Evolutionary conservation across 1,140 invertebrate species (phyloP).

Genomic region (Episyrphus balteatus): DNA sequence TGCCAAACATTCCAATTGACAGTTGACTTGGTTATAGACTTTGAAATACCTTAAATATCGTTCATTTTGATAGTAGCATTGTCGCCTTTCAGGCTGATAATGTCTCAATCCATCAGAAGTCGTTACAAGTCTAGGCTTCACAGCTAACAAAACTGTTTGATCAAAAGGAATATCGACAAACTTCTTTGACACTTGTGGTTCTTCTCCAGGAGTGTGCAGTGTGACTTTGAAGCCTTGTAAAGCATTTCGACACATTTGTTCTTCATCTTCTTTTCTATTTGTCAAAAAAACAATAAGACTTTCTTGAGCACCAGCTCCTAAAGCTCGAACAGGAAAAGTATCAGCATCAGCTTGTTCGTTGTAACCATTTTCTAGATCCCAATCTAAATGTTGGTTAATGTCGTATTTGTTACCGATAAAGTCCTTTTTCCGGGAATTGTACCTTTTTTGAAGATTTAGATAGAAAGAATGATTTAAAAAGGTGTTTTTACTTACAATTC

Average conservation of each 20-base stretch:
- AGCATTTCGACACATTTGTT: conserved; percentile 53
- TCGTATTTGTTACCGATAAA: too few relatives aligned
- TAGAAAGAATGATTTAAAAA: too few relatives aligned
- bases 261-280: conserved; percentile 45
- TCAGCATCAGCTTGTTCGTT: conserved; percentile 34
- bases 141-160: conserved; percentile 42
- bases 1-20: conserved; percentile 51
- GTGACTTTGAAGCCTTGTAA: conserved; percentile 59
- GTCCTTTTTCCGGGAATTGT: too few relatives aligned
- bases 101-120: conserved; percentile 41
- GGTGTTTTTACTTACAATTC: too few relatives aligned
- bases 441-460: too few relatives aligned
- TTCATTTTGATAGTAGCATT: conserved; percentile 48
- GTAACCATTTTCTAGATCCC: conserved; percentile 53
- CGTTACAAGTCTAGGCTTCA: conserved; percentile 47
- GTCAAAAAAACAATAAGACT: conserved; percentile 48
- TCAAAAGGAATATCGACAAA: conserved; percentile 44
- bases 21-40: conserved; percentile 41
- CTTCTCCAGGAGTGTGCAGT: conserved; percentile 45
- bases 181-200: conserved; percentile 43
- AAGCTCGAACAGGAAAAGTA: conserved; percentile 45
- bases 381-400: conserved; percentile 17
- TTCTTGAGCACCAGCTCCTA: conserved; percentile 48
- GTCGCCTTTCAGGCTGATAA: conserved; percentile 42
- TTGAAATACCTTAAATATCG: conserved; percentile 36